These are phyloP conservation scores for Eurytoma californica DNA, from an alignment of 2,888 invertebrate genomes.

Conservation along the genomic window DNA sequence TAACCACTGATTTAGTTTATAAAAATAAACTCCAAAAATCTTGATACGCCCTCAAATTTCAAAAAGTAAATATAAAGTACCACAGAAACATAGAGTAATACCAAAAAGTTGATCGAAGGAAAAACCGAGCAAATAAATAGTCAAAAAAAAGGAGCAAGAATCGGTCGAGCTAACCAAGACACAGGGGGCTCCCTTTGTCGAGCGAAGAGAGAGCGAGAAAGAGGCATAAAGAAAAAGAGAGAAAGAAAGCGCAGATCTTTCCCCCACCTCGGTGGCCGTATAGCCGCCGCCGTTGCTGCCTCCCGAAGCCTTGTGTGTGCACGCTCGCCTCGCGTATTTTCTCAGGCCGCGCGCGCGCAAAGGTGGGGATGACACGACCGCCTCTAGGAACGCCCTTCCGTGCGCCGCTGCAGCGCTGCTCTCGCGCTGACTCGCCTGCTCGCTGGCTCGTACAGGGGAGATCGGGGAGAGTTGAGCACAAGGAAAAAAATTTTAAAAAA, in stretches of 20 bases:
- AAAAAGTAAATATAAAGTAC: too few species aligned
- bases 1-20: too few species aligned
- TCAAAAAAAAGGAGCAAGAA: too few species aligned
- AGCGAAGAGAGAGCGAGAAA: not conserved
- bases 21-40: too few species aligned
- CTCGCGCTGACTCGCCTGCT: not conserved
- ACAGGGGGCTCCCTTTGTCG: not conserved
- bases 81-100: too few species aligned
- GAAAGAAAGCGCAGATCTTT: slow-evolving; percentile 5
- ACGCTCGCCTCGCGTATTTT: slow-evolving; percentile 54
- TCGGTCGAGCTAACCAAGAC: too few species aligned
- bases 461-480: not conserved
- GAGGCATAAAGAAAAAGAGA: slow-evolving; percentile 6
- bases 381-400: slow-evolving; percentile 75
- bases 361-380: slow-evolving; percentile 71
- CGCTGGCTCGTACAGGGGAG: not conserved
- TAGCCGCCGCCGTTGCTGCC: not conserved
- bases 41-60: too few species aligned
- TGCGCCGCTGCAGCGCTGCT: slow-evolving; percentile 26
- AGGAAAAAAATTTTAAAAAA: slow-evolving; percentile 30
- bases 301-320: slow-evolving; percentile 17
- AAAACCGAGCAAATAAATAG: too few species aligned
- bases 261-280: too few species aligned
- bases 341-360: slow-evolving; percentile 50
- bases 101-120: too few species aligned